Conservation (phyloP, 1,140 invertebrate species). For the Marisa cornuarietis region DNA sequence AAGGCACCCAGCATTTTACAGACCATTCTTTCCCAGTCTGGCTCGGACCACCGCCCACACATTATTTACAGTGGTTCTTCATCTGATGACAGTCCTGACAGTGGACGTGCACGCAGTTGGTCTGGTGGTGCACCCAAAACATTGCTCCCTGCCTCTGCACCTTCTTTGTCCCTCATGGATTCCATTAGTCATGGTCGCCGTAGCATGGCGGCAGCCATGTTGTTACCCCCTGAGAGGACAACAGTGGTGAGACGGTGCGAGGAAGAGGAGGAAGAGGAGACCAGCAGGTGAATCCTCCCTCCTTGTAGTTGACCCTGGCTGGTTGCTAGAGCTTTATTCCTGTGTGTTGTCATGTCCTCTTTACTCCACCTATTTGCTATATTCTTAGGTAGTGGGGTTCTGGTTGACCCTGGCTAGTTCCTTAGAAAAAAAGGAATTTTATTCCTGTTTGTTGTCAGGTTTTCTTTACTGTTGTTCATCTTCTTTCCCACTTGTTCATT, state of each 20-base stretch:
- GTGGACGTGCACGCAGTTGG: constrained; percentile 36
- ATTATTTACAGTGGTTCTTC: constrained; percentile 27
- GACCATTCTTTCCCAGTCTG: no score
- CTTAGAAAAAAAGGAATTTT: background rate
- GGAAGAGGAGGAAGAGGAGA: constrained; percentile 14
- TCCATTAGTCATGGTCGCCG: constrained; percentile 18
- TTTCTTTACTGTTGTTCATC: background rate
- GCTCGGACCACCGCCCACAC: constrained; percentile 8
- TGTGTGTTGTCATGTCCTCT: no score
- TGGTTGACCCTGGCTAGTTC: constrained; percentile 26
- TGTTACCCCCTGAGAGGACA: constrained; percentile 43
- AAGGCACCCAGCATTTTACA: no score
- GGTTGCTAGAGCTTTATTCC: background rate
- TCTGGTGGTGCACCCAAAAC: constrained; percentile 53
- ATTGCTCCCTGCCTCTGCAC: constrained; percentile 49
- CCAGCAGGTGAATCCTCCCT: constrained; percentile 9
- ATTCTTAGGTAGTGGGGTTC: constrained; percentile 31
- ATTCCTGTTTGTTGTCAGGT: constrained; percentile 4
- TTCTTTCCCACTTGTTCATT: background rate
- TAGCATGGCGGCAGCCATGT: constrained; percentile 40
- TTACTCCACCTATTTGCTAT: no score
- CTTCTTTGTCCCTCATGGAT: constrained; percentile 49
- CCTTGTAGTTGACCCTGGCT: background rate
- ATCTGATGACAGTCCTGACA: constrained; percentile 31
- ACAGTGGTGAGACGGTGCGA: constrained; percentile 2